Evolutionary conservation across 2,888 invertebrate species (phyloP), one percentile per base, ranked within the genome.

Genomic region (Drosophila peninsularis): DNA sequence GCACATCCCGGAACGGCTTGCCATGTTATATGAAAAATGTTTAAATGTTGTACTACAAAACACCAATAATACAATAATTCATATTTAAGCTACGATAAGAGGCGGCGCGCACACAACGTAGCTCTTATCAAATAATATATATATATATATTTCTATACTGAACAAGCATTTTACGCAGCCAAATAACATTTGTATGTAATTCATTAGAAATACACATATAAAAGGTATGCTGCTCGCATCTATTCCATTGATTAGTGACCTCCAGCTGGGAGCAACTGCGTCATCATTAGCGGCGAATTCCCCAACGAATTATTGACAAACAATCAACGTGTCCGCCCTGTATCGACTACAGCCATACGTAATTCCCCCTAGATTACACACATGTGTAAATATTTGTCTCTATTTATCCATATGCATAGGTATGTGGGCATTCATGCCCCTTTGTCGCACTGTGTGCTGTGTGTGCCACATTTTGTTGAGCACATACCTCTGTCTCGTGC

Each of bases 1-100:
- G 74, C 62, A 75, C 75, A 57, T 32, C 19, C 44, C 42, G 60
- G 77, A 67, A 77, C 72, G 72, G 39, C 34, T 37, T 50, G n/a
- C 27, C 27, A 41, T 34, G 36, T 9, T 21, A 30, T 21, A 13
- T n/a, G 19, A 11, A 44, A 57, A 37, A 52, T 5, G 3, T 39
- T 39, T 14, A 44, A 44, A 30, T 32, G 2, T 11, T 67, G 24
- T 27, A 11, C 17, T 34, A 42, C 27, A 42, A 13, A 42, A 36
- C n/a, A 21, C 21, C 39, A 36, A 27, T 11, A 49, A 49, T n/a
- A 68, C 30, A 49, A 42, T 56, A 37, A 72, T 69, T 60, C 58
- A 41, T 41, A 19, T 52, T 45, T n/a, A 57, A 55, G 47, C 58
- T 13, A 9, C 39, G 62, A 67, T 52, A 68, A 68, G 60, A 52